Evolutionary conservation across 2,888 invertebrate species (phyloP), one percentile per base, ranked within the genome.

Genomic region (Diarsia mendica): DNA sequence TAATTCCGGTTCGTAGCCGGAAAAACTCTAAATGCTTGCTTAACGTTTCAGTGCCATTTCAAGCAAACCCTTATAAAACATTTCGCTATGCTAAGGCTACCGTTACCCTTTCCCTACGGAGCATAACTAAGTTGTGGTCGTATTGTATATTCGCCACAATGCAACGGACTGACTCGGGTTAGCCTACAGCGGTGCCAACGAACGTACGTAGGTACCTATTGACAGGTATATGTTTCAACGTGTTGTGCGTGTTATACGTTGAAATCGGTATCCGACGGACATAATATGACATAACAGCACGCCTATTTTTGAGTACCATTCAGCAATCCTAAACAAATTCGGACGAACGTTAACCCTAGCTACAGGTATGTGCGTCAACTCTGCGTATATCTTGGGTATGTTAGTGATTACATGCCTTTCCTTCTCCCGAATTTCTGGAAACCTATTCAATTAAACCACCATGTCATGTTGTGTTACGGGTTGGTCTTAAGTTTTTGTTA

Each of bases 71-170:
- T 67, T n/a, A 28, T 58, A 10, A 64, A 73, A 53, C 49, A 72
- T 79, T 70, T 51, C 28, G 28, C 10, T 58, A 28, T 20, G n/a
- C 6, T 28, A 33, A 48, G 39, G 66, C 48, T 72, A 58, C 80
- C 51, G 63, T 53, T 67, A 9, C 55, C 58, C 48, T 76, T 53
- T 18, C 53, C 53, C 69, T 58, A 28, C 33, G 48, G n/a, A 60
- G 53, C 58, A 70, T 70, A 69, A 67, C 67, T 64, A 64, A 77
- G 63, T 73, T 78, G 81, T 61, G 81, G 73, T 71, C 55, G 60
- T 70, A 80, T 80, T 81, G 61, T 73, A 77, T 80, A 72, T 81
- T 77, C 80, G n/a, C 80, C 77, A 72, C 72, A 81, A 80, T 69
- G 66, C 67, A 69, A n/a, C 67, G 44, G 15, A 68, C 74, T 60